A percentile compares a stretch with the other conserved stretches of the same genome.
phyloP scores from a whole-genome alignment of 2,797 vertebrate genomes.

The Tolypeutes matacus region DNA sequence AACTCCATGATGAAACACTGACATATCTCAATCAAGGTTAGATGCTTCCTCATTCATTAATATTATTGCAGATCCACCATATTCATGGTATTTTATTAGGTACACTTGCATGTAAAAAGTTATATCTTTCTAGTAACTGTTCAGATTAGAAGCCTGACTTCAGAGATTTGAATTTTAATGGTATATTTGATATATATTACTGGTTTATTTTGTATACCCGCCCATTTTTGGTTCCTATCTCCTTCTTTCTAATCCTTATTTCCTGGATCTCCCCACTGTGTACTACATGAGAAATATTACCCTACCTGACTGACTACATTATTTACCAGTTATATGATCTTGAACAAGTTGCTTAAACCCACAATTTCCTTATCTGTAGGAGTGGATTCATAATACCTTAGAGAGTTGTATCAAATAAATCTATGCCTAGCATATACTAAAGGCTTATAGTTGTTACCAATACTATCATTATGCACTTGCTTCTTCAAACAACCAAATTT shows the following conservation, averaged over 20 bases:
- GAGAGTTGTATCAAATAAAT: constrained; percentile 4
- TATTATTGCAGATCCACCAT: neutral
- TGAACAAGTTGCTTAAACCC: constrained; percentile 29
- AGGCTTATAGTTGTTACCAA: constrained; percentile 39
- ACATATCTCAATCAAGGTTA: constrained; percentile 99
- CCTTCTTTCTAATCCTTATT: constrained; percentile 19
- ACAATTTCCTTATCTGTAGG: constrained; percentile 20
- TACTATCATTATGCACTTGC: neutral
- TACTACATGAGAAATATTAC: neutral
- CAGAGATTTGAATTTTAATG: constrained; percentile 32
- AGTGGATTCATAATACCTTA: constrained; percentile 22
- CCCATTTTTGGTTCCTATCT: neutral
- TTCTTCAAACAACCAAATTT: constrained; percentile 45
- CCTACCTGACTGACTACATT: neutral
- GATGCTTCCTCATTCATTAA: constrained; percentile 48
- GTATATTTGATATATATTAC: neutral
- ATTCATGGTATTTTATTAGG: neutral
- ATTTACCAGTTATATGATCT: constrained; percentile 4
- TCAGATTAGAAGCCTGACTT: constrained; percentile 19
- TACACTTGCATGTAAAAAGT: neutral
- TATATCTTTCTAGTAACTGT: neutral
- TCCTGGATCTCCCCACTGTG: neutral
- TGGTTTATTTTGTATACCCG: constrained; percentile 6
- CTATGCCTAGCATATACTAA: neutral
- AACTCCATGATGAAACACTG: constrained; percentile 98